These are phyloP conservation scores for Meriones psammophilus DNA, from an alignment of 2,797 vertebrate genomes.

Conservation along the genomic window DNA sequence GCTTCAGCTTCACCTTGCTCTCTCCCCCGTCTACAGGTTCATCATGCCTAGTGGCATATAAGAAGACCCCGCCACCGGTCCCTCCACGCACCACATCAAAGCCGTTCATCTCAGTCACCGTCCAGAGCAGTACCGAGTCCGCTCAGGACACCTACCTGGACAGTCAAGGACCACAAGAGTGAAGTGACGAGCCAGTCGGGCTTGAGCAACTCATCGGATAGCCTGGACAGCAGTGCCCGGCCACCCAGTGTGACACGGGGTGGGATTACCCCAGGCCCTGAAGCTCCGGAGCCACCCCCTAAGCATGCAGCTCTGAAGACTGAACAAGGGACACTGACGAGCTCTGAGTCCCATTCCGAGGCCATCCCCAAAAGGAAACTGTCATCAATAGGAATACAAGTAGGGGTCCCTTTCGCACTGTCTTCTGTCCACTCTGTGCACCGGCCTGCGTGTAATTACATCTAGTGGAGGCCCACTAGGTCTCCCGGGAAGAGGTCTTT, in stretches of 20 bases:
- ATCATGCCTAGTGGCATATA: constrained; percentile 98
- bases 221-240: constrained; percentile 95
- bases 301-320: constrained; percentile 93
- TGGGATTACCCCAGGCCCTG: constrained; percentile 89
- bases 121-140: constrained; percentile 99
- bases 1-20: constrained; percentile 57
- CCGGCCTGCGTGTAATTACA: constrained; percentile 84
- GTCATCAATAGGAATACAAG: constrained; percentile 99
- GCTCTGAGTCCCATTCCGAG: constrained; percentile 92
- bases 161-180: constrained; percentile 96
- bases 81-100: constrained; percentile 98
- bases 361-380: constrained; percentile 95
- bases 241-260: constrained; percentile 95
- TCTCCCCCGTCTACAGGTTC: constrained; percentile 91
- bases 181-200: constrained; percentile 98
- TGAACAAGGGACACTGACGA: constrained; percentile 90
- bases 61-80: constrained; percentile 97
- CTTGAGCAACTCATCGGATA: constrained; percentile 98
- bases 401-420: constrained; percentile 88
- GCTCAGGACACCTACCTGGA: constrained; percentile 99
- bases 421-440: constrained; percentile 77
- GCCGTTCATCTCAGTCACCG: constrained; percentile 99
- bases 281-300: constrained; percentile 89
- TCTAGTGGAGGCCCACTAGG: constrained; percentile 75
- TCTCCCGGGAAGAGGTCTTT: constrained; percentile 65